phyloP scores from a whole-genome alignment of 2,797 vertebrate genomes.

The Hypotaenidia okinawae region DNA sequence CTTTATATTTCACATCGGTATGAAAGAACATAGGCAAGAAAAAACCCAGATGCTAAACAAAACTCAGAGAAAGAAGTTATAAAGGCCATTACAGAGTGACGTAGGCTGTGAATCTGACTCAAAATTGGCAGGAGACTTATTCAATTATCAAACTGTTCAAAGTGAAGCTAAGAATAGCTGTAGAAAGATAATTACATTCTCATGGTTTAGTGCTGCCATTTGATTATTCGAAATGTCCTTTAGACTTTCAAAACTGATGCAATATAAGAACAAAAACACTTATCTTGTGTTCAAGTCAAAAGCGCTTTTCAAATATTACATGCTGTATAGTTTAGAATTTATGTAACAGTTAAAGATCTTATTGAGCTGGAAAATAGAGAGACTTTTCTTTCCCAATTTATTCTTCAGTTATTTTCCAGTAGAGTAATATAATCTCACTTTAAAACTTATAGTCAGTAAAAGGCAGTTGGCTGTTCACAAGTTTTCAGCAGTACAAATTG shows the following conservation, averaged over 20 bases:
- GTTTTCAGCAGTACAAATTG: slow-evolving; percentile 19
- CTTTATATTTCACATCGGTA: not conserved
- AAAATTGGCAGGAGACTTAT: slow-evolving; percentile 43
- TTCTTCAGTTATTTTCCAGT: slow-evolving; percentile 72
- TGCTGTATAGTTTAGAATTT: slow-evolving; percentile 62
- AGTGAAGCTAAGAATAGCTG: slow-evolving; percentile 56
- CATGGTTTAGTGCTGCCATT: slow-evolving; percentile 53
- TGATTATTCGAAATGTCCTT: slow-evolving; percentile 67
- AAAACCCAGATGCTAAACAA: not conserved
- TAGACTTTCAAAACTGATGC: slow-evolving; percentile 45
- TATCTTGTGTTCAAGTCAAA: slow-evolving; percentile 51
- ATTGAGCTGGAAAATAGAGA: slow-evolving; percentile 75
- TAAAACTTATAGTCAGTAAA: slow-evolving; percentile 31
- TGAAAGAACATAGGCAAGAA: not conserved
- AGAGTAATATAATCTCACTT: slow-evolving; percentile 40
- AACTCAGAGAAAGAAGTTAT: slow-evolving; percentile 16
- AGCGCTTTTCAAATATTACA: slow-evolving; percentile 65
- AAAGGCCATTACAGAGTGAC: not conserved
- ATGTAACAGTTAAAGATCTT: slow-evolving; percentile 70
- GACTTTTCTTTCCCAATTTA: slow-evolving; percentile 51
- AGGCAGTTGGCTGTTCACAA: not conserved
- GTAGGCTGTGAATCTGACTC: slow-evolving; percentile 29
- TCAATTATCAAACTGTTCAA: slow-evolving; percentile 63
- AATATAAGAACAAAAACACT: slow-evolving; percentile 47
- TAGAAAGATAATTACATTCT: slow-evolving; percentile 59